These are phyloP conservation scores for Meliscaeva auricollis DNA, from an alignment of 2,888 invertebrate genomes.

Conservation along the genomic window DNA sequence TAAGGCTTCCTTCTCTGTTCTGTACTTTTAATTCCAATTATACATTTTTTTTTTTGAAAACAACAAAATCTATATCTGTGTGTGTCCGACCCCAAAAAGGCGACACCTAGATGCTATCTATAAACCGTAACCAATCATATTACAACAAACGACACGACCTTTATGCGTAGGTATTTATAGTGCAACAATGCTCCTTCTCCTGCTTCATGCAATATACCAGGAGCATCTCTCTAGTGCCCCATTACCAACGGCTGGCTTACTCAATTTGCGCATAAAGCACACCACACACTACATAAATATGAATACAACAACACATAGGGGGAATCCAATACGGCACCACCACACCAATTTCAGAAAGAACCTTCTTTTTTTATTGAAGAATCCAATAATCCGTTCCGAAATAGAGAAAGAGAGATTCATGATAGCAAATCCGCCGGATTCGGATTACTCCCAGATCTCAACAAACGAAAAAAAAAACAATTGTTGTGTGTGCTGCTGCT, in stretches of 20 bases:
- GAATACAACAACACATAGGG: conserved; percentile 35
- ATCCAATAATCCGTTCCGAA: conserved; percentile 45
- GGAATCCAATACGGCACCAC: conserved; percentile 31
- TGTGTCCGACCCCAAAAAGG: conserved; percentile 61
- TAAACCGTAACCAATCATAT: conserved; percentile 70
- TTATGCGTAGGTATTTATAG: conserved; percentile 54
- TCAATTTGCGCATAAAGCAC: conserved; percentile 61
- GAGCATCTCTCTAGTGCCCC: conserved; percentile 47
- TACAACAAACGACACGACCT: conserved; percentile 65
- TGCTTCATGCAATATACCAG: background rate
- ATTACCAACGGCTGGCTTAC: conserved; percentile 40
- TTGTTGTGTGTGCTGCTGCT: background rate
- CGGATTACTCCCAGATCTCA: conserved; percentile 46
- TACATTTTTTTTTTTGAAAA: conserved; percentile 36
- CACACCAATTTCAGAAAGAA: conserved; percentile 38
- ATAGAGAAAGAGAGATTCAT: conserved; percentile 50
- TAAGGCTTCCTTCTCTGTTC: background rate
- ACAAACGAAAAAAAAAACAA: too few relatives aligned
- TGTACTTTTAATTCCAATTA: conserved; percentile 55
- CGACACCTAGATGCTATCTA: conserved; percentile 71
- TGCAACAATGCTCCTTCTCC: background rate
- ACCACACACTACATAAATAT: conserved; percentile 47
- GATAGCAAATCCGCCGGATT: conserved; percentile 50
- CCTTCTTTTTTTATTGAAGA: conserved; percentile 11
- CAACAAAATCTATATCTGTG: conserved; percentile 19